Base-by-base conservation (phyloP, 2,113 vertebrate genomes). In the Platycercus adscitus region DNA sequence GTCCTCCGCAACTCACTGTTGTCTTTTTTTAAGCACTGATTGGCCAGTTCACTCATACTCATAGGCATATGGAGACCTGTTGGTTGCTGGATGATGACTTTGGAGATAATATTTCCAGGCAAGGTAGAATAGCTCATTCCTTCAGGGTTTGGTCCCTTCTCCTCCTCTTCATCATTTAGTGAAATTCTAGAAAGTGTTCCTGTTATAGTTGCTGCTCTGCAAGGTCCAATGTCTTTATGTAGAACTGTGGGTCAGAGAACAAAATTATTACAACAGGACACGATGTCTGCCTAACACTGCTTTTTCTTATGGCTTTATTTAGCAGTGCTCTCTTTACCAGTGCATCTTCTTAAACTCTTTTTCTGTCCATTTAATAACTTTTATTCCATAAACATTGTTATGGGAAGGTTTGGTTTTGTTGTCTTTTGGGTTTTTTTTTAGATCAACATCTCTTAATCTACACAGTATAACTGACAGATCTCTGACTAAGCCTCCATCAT, bases 71-170 rank as follows among this genome's bases (percentile, higher is more conserved):
- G 99, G 90, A 99, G 97, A 49, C 98, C 98, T 8, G 99, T 98
- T 52, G 99, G 99, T 93, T 99, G 99, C 97, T 99, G 99, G 97
- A 99, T 99, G 93, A 99, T 99, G 94, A 99, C 99, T 98, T 99
- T 99, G 96, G 99, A 99, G 97, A 99, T 99, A 96, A 99, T 99
- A 91, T 99, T 99, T 97, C 99, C 99, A 69, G 99, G 99, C 97
- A 99, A 97, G 44, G 99, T 99, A 77, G 99, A 99, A 97, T 99
- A 99, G 98, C 99, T 99, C 95, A 99, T 98, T 92, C 98, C 99
- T 98, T 99, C 99, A 1, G 99, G 98, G 72, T 97, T 98, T 18
- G 97, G 94, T 63, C 97, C 98, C 91, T 99, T 99, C 65, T 99
- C 99, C 94, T 99, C 99, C 65, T 99, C 99, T 56, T 99, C 99